Conservation (phyloP, 2,888 invertebrate species). For the Lepidochrysops patricia region DNA sequence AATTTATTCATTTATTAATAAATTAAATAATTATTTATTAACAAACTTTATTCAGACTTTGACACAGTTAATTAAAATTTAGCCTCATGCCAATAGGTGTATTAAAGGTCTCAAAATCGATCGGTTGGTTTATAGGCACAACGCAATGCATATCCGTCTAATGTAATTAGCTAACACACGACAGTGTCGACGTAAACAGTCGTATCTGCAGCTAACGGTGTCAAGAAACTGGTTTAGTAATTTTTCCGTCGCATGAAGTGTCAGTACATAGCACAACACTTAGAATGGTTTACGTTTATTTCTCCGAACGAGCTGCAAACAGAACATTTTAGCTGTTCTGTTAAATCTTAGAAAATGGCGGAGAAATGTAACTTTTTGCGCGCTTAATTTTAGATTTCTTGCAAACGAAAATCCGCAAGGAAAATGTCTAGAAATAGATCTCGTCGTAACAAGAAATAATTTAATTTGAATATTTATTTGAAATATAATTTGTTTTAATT, state of each 20-base stretch:
- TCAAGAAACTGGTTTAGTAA: slow-evolving; percentile 53
- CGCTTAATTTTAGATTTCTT: neutral
- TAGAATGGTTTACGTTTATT: neutral
- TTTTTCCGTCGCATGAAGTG: slow-evolving; percentile 29
- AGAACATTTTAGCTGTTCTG: neutral
- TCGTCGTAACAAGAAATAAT: neutral
- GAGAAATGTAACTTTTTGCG: neutral
- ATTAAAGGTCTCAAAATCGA: neutral
- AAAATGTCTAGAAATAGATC: neutral
- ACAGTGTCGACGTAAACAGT: neutral
- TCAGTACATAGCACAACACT: slow-evolving; percentile 34
- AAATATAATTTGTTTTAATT: no score
- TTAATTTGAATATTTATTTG: no score
- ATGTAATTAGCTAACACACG: neutral
- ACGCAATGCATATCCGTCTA: neutral
- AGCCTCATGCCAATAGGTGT: neutral
- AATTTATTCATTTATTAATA: no score
- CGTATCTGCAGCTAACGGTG: slow-evolving; percentile 51
- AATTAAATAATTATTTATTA: no score
- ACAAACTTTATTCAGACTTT: neutral
- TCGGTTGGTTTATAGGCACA: neutral
- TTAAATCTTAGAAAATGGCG: neutral
- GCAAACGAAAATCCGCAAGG: neutral
- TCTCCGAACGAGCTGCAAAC: neutral
- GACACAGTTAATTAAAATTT: neutral